Conservation (phyloP, 1,140 invertebrate genomes). For the Dendroctonus valens region DNA sequence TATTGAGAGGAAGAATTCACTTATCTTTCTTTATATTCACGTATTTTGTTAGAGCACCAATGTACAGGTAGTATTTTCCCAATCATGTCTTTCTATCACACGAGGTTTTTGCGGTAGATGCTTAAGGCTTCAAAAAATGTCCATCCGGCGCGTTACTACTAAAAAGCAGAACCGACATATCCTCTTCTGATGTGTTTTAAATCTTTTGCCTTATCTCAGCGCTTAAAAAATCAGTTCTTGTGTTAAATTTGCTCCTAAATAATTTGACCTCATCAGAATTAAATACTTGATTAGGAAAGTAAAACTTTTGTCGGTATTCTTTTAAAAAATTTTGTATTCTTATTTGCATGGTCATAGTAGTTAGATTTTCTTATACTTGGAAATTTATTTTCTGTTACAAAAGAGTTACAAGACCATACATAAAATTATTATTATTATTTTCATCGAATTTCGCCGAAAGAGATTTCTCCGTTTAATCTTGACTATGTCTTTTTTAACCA, state of each 20-base stretch:
- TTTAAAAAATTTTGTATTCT: too few species aligned
- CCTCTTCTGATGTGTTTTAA: slow-evolving; percentile 49
- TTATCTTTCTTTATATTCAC: too few species aligned
- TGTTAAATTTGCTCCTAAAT: slow-evolving; percentile 45
- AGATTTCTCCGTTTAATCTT: too few species aligned
- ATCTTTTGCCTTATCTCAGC: slow-evolving; percentile 44
- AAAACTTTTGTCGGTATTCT: too few species aligned
- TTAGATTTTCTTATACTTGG: too few species aligned
- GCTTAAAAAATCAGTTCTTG: slow-evolving; percentile 38
- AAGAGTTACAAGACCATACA: too few species aligned
- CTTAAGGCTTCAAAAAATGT: slow-evolving; percentile 50
- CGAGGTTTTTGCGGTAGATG: slow-evolving; percentile 51
- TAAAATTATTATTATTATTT: too few species aligned
- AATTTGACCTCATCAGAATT: slow-evolving; percentile 20
- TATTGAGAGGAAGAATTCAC: too few species aligned
- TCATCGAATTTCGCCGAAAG: too few species aligned
- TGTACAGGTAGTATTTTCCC: slow-evolving; percentile 47
- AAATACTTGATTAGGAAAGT: neutral
- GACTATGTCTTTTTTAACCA: too few species aligned
- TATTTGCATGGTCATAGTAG: too few species aligned
- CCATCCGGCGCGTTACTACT: slow-evolving; percentile 50
- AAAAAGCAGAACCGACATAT: slow-evolving; percentile 47
- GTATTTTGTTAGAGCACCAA: slow-evolving; percentile 30
- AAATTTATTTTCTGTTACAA: too few species aligned
- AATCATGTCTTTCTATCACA: slow-evolving; percentile 48